A percentile compares a stretch with the other conserved stretches of the same genome.
phyloP scores from a whole-genome alignment of 1,140 invertebrate species.

The Trinorchestia longiramus region DNA sequence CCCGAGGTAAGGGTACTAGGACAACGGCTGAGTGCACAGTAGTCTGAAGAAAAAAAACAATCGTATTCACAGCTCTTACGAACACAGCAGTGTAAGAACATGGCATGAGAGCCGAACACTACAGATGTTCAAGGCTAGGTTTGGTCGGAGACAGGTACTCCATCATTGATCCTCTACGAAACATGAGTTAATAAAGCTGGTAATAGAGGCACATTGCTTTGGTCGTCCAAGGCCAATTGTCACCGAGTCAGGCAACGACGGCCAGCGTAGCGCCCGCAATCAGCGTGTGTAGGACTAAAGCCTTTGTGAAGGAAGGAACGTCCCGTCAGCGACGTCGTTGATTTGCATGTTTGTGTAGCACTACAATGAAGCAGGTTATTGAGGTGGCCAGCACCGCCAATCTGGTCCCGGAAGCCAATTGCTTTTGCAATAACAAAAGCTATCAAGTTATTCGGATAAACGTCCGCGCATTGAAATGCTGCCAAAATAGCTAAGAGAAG shows the following conservation, averaged over 20 bases:
- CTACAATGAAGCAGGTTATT: background rate
- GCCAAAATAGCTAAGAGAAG: background rate
- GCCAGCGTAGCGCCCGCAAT: background rate
- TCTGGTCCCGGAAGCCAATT: conserved; percentile 29
- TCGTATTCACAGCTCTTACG: background rate
- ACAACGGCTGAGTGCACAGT: background rate
- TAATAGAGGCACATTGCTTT: background rate
- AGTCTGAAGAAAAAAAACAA: background rate
- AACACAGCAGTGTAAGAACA: background rate
- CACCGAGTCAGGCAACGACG: background rate
- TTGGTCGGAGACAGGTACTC: background rate
- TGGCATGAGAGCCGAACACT: background rate
- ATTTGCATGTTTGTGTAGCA: conserved; percentile 26
- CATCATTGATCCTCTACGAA: background rate
- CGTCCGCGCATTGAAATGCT: background rate
- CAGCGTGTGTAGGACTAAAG: background rate
- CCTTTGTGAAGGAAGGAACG: conserved; percentile 20
- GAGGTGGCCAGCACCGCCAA: conserved; percentile 15
- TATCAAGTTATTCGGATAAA: conserved; percentile 40
- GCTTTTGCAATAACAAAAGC: conserved; percentile 35
- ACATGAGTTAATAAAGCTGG: background rate
- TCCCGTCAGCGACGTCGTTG: background rate
- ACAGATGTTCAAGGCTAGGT: background rate
- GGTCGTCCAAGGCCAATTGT: background rate
- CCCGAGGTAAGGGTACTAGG: background rate